Evolutionary conservation across 2,113 vertebrate genomes (phyloP), one percentile per base, ranked within the genome.

Genomic region (Nothobranchius furzeri): DNA sequence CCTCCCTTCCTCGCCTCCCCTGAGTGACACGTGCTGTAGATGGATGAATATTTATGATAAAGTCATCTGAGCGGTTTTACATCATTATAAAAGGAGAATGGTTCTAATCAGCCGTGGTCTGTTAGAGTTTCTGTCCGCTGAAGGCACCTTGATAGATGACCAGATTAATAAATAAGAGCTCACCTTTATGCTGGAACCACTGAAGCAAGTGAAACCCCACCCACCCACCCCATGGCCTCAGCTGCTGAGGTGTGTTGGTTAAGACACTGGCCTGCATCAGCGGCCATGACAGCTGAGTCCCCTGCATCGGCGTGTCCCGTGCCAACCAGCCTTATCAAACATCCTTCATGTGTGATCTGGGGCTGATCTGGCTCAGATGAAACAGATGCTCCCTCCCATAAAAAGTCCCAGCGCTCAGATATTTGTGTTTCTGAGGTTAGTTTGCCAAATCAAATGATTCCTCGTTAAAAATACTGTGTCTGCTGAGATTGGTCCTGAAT

Each of bases 371-470:
- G 63, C 80, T 87, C 72, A 61, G 58, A 84, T 79, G 59, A 85
- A 73, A 88, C 90, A 91, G 88, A 93, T 89, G 88, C 85, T 84
- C 62, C 73, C 84, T 40, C 43, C 36, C 62, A 59, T 68, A 84
- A 73, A 79, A 47, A 43, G 48, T 79, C 55, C 67, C 74, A 80
- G 73, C 68, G 59, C 17, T 17, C 53, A 62, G 71, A 64, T 56
- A 30, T 54, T 48, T 15, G 43, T 9, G 53, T 70, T 67, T 75
- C 9, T 48, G 48, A 67, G 65, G 40, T 69, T 46, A 64, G 25
- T 35, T 13, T 42, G 25, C 24, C 17, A 49, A 60, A 52, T 43
- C 9, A 73, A 64, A 64, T 24, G 13, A 46, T 37, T 11, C 12
- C 36, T 37, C 42, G 55, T 66, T 35, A 30, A 8, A 24, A 37